Evolutionary conservation across 2,113 vertebrate genomes (phyloP), one percentile per base, ranked within the genome.

Genomic region (Ahaetulla prasina): DNA sequence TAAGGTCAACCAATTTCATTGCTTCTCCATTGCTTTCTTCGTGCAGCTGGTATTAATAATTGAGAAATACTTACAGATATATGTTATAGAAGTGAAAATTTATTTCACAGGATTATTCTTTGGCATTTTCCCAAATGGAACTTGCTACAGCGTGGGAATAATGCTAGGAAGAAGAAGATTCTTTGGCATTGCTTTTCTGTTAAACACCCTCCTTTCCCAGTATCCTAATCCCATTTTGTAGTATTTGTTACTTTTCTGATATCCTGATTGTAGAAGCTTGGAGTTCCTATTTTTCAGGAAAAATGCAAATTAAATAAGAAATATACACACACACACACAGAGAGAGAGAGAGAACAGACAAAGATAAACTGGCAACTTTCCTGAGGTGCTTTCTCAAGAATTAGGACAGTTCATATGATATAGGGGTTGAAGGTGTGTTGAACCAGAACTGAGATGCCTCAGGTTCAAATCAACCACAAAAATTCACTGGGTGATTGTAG

Each of bases 1-100:
- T 99, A 96, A 98, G 98, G 80, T 60, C 39, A 2, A 16, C 50
- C 90, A 89, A 87, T 30, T 60, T 91, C 25, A 8, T 39, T 93
- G 57, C 30, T 25, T 93, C 84, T 85, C 92, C 88, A 90, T 60
- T 43, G 93, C 89, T 87, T 94, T 22, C 88, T 27, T 85, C 3
- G 22, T 90, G 80, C 92, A 68, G 50, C 10, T 25, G 90, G 50
- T 86, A 0, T 89, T 94, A 20, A 35, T 92, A 88, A 18, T 39
- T 94, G 20, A 0, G 88, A 85, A 93, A 87, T 89, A 91, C 74
- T 90, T 90, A 45, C 87, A 92, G 88, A n/a, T 88, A n/a, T n/a
- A 55, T 89, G 84, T 68, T 90, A 8, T 35, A 43, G 5, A 91
- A 52, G 49, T 89, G 27, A 0, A 90, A 63, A 35, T 6, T 16